Evolutionary conservation across 2,888 invertebrate genomes (phyloP).

Genomic region (Tenthredo amoena): DNA sequence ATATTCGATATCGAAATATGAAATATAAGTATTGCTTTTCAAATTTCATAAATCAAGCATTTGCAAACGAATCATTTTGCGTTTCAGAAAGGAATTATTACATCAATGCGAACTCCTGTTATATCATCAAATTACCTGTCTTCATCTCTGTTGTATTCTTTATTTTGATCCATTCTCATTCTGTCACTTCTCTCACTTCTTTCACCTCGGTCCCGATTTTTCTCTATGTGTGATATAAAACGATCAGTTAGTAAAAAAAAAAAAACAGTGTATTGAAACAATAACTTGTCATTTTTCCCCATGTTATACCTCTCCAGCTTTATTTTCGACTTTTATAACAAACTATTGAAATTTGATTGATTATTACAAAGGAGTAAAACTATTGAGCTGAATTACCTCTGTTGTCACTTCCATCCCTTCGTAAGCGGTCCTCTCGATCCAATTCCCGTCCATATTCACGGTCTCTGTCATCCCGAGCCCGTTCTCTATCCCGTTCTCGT

Average conservation of each 20-base stretch:
- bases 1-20: not conserved
- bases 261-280: not conserved
- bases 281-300: not conserved
- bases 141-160: conserved; percentile 70
- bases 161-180: conserved; percentile 72
- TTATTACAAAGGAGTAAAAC: not conserved
- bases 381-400: conserved; percentile 62
- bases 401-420: conserved; percentile 58
- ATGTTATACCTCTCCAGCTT: not conserved
- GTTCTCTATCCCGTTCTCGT: conserved; percentile 59
- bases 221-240: conserved; percentile 67
- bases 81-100: not conserved
- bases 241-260: conserved; percentile 13
- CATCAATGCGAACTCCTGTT: conserved; percentile 47
- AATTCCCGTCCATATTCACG: conserved; percentile 52
- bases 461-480: conserved; percentile 61
- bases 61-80: not conserved
- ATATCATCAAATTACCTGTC: conserved; percentile 70
- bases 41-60: not conserved
- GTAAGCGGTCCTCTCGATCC: conserved; percentile 60
- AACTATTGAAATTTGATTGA: not conserved
- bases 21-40: not conserved
- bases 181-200: conserved; percentile 72
- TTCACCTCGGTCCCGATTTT: conserved; percentile 72
- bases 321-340: not conserved